phyloP scores from a whole-genome alignment of 2,888 invertebrate genomes.

The Liopterus haemorrhoidalis region DNA sequence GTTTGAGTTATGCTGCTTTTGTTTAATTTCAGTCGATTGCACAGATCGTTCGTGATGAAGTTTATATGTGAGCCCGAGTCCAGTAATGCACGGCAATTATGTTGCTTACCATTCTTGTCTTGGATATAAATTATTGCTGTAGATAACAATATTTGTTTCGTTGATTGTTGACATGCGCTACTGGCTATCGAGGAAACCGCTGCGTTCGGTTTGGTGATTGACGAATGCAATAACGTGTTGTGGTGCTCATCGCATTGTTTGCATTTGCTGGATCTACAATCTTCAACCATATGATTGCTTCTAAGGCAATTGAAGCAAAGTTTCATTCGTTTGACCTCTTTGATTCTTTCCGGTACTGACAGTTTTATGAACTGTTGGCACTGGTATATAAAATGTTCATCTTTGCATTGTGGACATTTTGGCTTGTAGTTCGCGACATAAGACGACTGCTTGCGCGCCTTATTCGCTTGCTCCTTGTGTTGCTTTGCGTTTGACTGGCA shows the following conservation, averaged over 20 bases:
- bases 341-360: constrained; percentile 3
- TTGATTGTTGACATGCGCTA: too few relatives aligned
- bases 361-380: constrained; percentile 1
- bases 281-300: neutral
- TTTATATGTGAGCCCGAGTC: constrained; percentile 28
- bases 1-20: neutral
- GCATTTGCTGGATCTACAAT: neutral
- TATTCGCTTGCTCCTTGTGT: neutral
- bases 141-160: too few relatives aligned
- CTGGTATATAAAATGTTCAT: constrained; percentile 1
- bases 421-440: neutral
- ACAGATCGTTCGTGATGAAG: constrained; percentile 21
- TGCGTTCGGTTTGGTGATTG: neutral
- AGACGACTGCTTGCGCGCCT: neutral
- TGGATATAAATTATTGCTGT: constrained; percentile 25
- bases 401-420: constrained; percentile 1
- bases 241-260: neutral
- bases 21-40: constrained; percentile 13
- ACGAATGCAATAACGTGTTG: neutral
- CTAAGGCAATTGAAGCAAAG: constrained; percentile 4
- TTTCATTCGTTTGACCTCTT: constrained; percentile 2
- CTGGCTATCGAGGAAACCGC: neutral
- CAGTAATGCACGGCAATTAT: constrained; percentile 24
- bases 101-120: constrained; percentile 17
- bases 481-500: neutral